Percentiles rank a stretch among this genome's conserved stretches.
Evolutionary conservation across 2,888 invertebrate genomes (phyloP).

Genomic region (Hyppa rectilinea): DNA sequence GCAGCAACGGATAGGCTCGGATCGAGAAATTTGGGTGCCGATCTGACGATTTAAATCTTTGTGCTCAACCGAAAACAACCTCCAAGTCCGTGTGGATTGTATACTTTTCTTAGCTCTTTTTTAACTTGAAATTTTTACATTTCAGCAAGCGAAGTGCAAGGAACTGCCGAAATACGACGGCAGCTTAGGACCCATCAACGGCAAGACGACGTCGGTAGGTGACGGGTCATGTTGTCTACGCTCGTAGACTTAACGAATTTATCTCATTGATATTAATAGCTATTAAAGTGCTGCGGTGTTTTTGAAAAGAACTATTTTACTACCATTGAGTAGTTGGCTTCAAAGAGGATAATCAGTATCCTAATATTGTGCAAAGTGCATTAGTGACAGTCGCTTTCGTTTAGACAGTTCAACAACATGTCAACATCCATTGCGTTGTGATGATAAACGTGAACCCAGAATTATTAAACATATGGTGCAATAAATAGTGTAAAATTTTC

Average conservation of each 20-base stretch:
- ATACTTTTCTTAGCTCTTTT: background rate
- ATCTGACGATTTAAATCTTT: background rate
- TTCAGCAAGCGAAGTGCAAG: constrained; percentile 96
- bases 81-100: background rate
- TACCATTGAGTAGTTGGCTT: constrained; percentile 33
- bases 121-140: constrained; percentile 67
- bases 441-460: background rate
- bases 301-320: constrained; percentile 38
- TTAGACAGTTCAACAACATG: background rate
- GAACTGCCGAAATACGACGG: constrained; percentile 94
- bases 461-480: too few species aligned
- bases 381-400: background rate
- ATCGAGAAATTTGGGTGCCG: too few species aligned
- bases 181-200: constrained; percentile 93
- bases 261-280: constrained; percentile 75
- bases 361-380: background rate
- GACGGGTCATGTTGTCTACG: constrained; percentile 92
- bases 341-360: background rate
- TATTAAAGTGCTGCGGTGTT: constrained; percentile 59
- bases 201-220: constrained; percentile 93
- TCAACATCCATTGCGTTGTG: background rate
- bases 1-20: too few species aligned
- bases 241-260: constrained; percentile 78
- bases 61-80: background rate
- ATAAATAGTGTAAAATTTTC: background rate